Percentiles rank a stretch among this genome's conserved stretches.
Conservation (phyloP, 2,888 invertebrate genomes). For the Epicampocera succincta region DNA sequence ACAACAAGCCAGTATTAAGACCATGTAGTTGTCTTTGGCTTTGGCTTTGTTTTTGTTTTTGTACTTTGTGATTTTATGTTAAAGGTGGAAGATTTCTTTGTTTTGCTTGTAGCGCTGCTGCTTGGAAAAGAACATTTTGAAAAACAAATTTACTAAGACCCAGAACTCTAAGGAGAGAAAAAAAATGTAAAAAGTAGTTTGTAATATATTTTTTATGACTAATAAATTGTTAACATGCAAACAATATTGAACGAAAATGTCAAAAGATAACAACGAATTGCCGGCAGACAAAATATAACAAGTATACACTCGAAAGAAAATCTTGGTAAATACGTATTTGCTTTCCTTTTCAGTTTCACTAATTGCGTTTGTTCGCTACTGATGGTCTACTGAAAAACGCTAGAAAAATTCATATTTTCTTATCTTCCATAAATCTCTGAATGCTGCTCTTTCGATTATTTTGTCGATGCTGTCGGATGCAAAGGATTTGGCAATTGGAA, state of each 20-base stretch:
- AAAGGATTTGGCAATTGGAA: no score
- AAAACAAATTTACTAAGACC: conserved; percentile 16
- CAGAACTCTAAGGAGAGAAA: conserved; percentile 21
- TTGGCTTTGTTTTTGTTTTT: conserved; percentile 4
- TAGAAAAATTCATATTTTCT: no score
- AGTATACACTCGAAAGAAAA: conserved; percentile 44
- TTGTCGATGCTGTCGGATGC: no score
- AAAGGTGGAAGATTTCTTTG: conserved; percentile 41
- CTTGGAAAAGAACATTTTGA: conserved; percentile 6
- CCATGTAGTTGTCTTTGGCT: neutral
- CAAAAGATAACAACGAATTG: conserved; percentile 71
- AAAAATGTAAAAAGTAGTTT: neutral
- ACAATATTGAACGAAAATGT: conserved; percentile 75
- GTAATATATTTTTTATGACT: conserved; percentile 75
- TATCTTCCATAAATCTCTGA: no score
- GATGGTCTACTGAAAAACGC: no score
- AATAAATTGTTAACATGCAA: conserved; percentile 79
- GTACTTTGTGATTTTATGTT: neutral
- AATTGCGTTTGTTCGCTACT: no score
- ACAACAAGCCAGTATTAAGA: conserved; percentile 14
- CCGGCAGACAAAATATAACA: conserved; percentile 49
- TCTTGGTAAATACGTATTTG: neutral
- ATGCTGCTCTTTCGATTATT: no score
- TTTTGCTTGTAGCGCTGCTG: neutral
- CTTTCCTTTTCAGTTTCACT: no score